These are phyloP conservation scores for Delichon dasypus DNA, from an alignment of 2,797 vertebrate genomes.

Conservation along the genomic window DNA sequence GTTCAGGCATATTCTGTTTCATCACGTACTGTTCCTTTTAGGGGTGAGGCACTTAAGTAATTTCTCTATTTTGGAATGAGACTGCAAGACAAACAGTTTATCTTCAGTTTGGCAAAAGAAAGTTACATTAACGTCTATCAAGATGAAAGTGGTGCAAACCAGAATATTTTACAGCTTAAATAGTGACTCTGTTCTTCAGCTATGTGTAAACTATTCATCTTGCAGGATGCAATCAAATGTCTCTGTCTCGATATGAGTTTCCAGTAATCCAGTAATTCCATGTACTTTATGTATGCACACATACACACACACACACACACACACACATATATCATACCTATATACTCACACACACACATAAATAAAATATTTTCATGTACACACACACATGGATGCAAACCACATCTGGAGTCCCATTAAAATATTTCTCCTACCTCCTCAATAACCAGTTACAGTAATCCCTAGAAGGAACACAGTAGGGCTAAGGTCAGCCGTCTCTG, in stretches of 20 bases:
- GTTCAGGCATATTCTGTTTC: conserved; percentile 47
- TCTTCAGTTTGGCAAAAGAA: conserved; percentile 34
- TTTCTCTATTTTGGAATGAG: conserved; percentile 35
- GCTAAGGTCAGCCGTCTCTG: neutral
- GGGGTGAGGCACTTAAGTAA: conserved; percentile 25
- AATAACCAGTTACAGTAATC: neutral
- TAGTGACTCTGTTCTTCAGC: neutral
- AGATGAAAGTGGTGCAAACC: neutral
- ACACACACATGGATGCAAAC: neutral
- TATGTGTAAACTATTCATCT: neutral
- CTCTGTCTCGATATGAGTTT: neutral
- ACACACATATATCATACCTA: neutral
- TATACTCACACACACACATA: neutral
- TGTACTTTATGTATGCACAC: neutral
- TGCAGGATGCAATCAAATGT: neutral
- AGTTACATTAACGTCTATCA: conserved; percentile 27
- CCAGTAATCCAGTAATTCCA: neutral
- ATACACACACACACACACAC: neutral
- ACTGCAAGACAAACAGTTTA: conserved; percentile 43
- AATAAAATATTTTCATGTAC: neutral
- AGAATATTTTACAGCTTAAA: conserved; percentile 8
- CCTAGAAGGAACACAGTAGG: neutral
- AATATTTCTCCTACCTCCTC: conserved; percentile 3
- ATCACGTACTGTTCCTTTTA: conserved; percentile 49
- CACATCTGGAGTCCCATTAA: conserved; percentile 29